phyloP scores from a whole-genome alignment of 1,140 invertebrate species.

The Papilio xuthus region DNA sequence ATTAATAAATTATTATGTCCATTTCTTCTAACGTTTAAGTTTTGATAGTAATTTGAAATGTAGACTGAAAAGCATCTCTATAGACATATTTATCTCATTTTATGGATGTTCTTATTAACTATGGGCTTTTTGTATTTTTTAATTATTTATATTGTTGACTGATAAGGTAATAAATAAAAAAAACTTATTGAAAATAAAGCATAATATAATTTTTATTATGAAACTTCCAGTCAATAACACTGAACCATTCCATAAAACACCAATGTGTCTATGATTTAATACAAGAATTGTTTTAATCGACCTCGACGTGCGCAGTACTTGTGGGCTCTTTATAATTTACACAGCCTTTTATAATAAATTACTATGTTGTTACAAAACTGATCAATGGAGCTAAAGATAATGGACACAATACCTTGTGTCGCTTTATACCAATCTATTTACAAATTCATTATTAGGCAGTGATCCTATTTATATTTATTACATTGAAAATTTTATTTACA shows the following conservation, averaged over 20 bases:
- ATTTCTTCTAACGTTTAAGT: too few species aligned
- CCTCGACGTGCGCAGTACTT: constrained; percentile 65
- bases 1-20: too few species aligned
- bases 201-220: constrained; percentile 81
- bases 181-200: constrained; percentile 78
- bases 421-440: constrained; percentile 75
- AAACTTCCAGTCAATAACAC: constrained; percentile 80
- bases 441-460: constrained; percentile 68
- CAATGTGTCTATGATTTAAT: constrained; percentile 72
- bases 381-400: constrained; percentile 75
- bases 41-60: too few species aligned
- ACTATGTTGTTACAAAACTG: constrained; percentile 78
- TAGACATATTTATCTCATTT: too few species aligned
- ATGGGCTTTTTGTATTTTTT: constrained; percentile 36
- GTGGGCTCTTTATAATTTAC: constrained; percentile 74
- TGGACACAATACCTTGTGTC: constrained; percentile 54
- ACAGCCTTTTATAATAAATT: constrained; percentile 79
- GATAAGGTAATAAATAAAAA: constrained; percentile 62
- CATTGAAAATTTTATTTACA: constrained; percentile 43
- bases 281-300: constrained; percentile 69
- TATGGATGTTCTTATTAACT: too few species aligned
- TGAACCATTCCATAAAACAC: constrained; percentile 78
- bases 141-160: constrained; percentile 33
- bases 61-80: too few species aligned
- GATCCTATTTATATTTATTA: constrained; percentile 53